phyloP scores from a whole-genome alignment of 2,113 vertebrate species.

The Ia io region DNA sequence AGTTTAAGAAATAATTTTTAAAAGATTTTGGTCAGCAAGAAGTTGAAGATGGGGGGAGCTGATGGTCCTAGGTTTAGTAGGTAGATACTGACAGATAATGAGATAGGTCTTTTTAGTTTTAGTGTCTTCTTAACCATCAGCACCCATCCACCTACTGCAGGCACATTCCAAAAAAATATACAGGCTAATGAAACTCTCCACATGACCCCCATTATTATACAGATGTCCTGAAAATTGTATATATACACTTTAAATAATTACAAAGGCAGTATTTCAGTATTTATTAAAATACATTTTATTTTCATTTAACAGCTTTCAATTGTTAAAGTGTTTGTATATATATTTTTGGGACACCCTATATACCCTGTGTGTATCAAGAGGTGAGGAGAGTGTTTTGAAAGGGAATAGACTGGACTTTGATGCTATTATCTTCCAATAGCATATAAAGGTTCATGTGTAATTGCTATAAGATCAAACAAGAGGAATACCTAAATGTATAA shows the following conservation, averaged over 20 bases:
- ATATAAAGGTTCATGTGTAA: background rate
- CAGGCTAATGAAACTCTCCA: background rate
- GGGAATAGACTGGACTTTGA: background rate
- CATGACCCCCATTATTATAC: background rate
- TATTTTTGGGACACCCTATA: too few relatives aligned
- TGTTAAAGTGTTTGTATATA: too few relatives aligned
- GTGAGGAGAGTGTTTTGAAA: background rate
- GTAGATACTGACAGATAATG: background rate
- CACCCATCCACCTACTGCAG: background rate
- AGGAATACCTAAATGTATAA: background rate
- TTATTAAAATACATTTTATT: too few relatives aligned
- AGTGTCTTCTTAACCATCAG: background rate
- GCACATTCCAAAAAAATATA: background rate
- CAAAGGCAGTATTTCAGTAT: too few relatives aligned
- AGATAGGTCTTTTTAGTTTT: background rate
- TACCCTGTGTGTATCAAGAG: background rate
- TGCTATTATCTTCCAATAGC: background rate
- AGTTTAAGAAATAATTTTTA: background rate
- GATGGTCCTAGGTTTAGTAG: background rate
- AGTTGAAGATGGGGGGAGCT: background rate
- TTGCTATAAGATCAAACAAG: background rate
- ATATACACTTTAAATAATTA: too few relatives aligned
- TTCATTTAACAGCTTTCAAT: too few relatives aligned
- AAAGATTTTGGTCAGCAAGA: background rate
- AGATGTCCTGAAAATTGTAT: too few relatives aligned